Evolutionary conservation across 2,113 vertebrate genomes (phyloP), one percentile per base, ranked within the genome.

Genomic region (Stictonetta naevosa): DNA sequence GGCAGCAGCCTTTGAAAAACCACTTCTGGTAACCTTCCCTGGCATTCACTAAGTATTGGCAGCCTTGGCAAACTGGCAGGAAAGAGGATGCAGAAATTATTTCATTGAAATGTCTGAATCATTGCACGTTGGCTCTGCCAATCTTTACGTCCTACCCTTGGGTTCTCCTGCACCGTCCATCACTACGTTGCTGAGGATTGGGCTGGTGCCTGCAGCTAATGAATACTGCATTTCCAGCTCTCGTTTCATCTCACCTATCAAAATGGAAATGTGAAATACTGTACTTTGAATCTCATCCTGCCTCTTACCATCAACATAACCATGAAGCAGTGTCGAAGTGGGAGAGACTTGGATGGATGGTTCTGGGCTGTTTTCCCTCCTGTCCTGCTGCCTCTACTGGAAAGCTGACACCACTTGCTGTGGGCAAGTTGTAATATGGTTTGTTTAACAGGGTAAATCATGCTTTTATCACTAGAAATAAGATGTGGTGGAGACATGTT

Each of bases 401-500:
- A 96, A 96, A 96, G 91, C 84, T 95, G 86, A 92, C 72, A 83
- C 88, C 92, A 77, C 96, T 98, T 95, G 96, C 97, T 50, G 89
- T 96, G 96, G 97, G 96, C 93, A 96, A 96, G 94, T 96, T 97
- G 96, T 97, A 64, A 83, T 95, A 88, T 63, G 90, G 96, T 95
- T 95, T 96, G 95, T 91, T 86, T 98, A 95, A 96, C n/a, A 94
- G 88, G 93, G 92, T 97, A 97, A 97, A 95, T 96, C 83, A 90
- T 96, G 94, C 94, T 95, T 95, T 66, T 95, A 97, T 96, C 94
- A 83, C 94, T 96, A 92, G 80, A 91, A 95, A 94, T 95, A 96
- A 95, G 96, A 97, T 93, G 96, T 96, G 93, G 83, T 87, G 59
- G 94, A 90, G 92, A 96, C 82, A 68, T 6, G 98, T 98, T 98